phyloP scores from a whole-genome alignment of 53 echinoderm and acorn worm genomes.

The Stichopus horrens region DNA sequence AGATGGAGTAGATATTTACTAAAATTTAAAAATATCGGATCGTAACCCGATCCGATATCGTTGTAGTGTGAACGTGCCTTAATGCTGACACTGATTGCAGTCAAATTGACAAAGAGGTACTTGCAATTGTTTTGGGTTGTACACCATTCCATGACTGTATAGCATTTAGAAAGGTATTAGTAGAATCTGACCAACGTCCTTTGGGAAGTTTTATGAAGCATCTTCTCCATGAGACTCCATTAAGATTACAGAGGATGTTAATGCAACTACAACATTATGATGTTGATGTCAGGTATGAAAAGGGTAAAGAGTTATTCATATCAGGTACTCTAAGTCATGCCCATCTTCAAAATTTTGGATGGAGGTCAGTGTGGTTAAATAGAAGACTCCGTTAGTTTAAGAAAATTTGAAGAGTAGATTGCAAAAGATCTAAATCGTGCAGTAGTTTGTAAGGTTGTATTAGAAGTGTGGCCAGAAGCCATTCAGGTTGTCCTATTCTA shows the following conservation, averaged over 20 bases:
- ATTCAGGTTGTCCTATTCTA: neutral
- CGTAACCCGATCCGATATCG: too few relatives aligned
- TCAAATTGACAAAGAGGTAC: conserved; percentile 53
- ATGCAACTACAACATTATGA: too few relatives aligned
- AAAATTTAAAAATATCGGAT: too few relatives aligned
- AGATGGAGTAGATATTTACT: too few relatives aligned
- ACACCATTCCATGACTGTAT: conserved; percentile 42
- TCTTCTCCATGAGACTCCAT: too few relatives aligned
- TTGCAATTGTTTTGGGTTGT: conserved; percentile 25
- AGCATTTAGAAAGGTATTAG: neutral
- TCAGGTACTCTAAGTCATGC: neutral
- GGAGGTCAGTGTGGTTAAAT: neutral
- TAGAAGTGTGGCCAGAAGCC: neutral
- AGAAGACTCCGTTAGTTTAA: neutral
- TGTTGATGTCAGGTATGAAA: too few relatives aligned
- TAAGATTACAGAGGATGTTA: too few relatives aligned
- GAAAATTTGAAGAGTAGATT: neutral
- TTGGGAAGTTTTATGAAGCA: neutral
- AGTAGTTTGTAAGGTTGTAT: conserved; percentile 4
- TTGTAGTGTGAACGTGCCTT: too few relatives aligned
- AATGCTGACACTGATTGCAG: conserved; percentile 6
- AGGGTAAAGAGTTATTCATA: too few relatives aligned
- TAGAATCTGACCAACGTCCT: conserved; percentile 34
- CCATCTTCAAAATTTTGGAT: neutral
- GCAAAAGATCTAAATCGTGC: neutral